Evolutionary conservation across 2,888 invertebrate genomes (phyloP), one percentile per base, ranked within the genome.

Genomic region (Microplitis manilae): DNA sequence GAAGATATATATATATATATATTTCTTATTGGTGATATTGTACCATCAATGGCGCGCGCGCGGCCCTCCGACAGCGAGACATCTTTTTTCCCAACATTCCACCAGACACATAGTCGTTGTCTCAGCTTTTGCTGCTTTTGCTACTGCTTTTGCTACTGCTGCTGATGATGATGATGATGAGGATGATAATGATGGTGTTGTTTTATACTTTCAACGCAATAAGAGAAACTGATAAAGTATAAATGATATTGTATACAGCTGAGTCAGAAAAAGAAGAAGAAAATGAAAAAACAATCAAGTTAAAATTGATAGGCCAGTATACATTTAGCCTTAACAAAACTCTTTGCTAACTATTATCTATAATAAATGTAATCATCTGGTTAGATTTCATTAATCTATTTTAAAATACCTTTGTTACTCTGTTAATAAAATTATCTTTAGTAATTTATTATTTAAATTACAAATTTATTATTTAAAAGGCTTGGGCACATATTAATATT

Each of bases 1-100:
- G 17, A 65, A 9, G 30, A 20, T 13, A 30, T 65, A 65, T 65
- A 50, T 50, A 50, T 50, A 9, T 15, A 13, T 50, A 30, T 75
- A 5, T 41, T 59, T 59, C 39, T 72, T 65, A 15, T 64, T 59
- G 17, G 68, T 62, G 17, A 75, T 62, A 75, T 68, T 20, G 40
- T 61, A 62, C 41, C 75, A 40, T 64, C 68, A 41, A 68, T 41
- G 50, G 68, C 78, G 61, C 30, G 30, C 64, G 62, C 60, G n/a
- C 64, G 38, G 72, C 64, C 65, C 68, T 73, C 73, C 73, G 69
- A 76, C 78, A 60, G 73, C 72, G 73, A 40, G 75, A 76, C 71
- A 75, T 59, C 67, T 68, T 71, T 67, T 76, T 76, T 50, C 70
- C 60, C 65, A 17, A 20, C 76, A 76, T 76, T 76, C 76, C 76